These are phyloP conservation scores for Hydrozoanthus tunicans DNA, from an alignment of 64 coral and sea anemone species.

Conservation along the genomic window DNA sequence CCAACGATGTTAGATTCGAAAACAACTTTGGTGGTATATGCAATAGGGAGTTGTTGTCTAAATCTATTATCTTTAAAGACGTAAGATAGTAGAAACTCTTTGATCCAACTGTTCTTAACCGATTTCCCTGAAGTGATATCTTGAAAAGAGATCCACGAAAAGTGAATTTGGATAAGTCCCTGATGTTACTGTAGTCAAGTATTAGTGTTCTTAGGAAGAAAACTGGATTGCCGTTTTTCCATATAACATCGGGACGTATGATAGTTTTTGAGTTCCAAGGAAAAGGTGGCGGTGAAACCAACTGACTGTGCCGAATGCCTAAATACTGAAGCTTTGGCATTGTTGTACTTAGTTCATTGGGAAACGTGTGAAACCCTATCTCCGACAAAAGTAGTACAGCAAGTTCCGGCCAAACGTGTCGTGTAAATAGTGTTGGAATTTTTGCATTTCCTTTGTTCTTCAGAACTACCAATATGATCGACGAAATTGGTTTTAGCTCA, in stretches of 20 bases:
- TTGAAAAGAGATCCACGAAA: conserved; percentile 64
- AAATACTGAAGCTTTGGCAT: conserved; percentile 78
- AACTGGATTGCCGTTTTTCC: not conserved
- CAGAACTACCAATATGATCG: not conserved
- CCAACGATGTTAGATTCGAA: conserved; percentile 10
- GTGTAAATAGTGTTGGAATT: not conserved
- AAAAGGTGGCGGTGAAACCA: conserved; percentile 59
- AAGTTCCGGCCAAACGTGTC: conserved; percentile 47
- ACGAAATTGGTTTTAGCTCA: not conserved
- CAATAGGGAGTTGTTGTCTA: conserved; percentile 56
- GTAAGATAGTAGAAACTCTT: conserved; percentile 34
- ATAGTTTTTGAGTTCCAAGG: conserved; percentile 58
- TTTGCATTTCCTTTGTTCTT: not conserved
- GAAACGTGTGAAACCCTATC: conserved; percentile 31
- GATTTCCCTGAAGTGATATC: conserved; percentile 71
- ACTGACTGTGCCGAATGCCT: conserved; percentile 29
- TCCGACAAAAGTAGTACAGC: conserved; percentile 46
- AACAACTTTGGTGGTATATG: conserved; percentile 58
- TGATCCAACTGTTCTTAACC: conserved; percentile 35
- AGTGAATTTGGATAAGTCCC: conserved; percentile 42
- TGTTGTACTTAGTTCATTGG: conserved; percentile 2
- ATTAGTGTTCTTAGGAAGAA: conserved; percentile 64
- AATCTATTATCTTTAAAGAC: conserved; percentile 51
- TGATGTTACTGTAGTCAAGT: conserved; percentile 67
- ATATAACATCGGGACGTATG: conserved; percentile 51